Conservation (phyloP, 2,888 invertebrate species). For the Acronicta leporina region DNA sequence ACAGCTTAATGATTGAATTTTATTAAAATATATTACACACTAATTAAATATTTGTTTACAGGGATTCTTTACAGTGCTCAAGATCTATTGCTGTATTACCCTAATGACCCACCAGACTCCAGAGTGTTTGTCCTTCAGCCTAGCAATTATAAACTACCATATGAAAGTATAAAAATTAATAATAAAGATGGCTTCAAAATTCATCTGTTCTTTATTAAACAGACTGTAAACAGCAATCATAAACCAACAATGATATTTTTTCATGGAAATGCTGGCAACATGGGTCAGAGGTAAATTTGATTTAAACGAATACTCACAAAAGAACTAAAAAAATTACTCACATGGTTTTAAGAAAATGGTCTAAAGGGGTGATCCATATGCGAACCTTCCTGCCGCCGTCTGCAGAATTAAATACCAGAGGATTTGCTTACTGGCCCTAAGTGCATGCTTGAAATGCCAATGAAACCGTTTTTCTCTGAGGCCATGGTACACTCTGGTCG, state of each 20-base stretch:
- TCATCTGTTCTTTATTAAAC: constrained; percentile 95
- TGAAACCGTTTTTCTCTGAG: too few species aligned
- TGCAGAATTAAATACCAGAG: too few species aligned
- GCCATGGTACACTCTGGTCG: too few species aligned
- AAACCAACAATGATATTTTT: constrained; percentile 96
- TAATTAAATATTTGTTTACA: constrained; percentile 69
- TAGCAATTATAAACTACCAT: constrained; percentile 95
- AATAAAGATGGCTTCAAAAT: constrained; percentile 93
- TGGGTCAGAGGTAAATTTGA: constrained; percentile 94
- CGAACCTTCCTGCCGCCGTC: too few species aligned
- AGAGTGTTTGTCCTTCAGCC: constrained; percentile 96
- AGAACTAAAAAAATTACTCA: too few species aligned
- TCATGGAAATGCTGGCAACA: constrained; percentile 99
- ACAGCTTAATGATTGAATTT: too few species aligned
- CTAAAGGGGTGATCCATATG: too few species aligned
- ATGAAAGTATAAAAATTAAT: constrained; percentile 92
- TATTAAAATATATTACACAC: not conserved
- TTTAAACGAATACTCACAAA: too few species aligned
- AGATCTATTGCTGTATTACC: constrained; percentile 96
- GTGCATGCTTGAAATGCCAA: too few species aligned
- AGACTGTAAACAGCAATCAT: constrained; percentile 91
- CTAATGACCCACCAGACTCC: constrained; percentile 96
- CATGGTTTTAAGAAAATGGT: too few species aligned
- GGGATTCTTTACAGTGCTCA: constrained; percentile 96
- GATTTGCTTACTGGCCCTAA: too few species aligned